Base-by-base conservation (phyloP, 2,888 invertebrate species). In the Cyclophora albipunctata region DNA sequence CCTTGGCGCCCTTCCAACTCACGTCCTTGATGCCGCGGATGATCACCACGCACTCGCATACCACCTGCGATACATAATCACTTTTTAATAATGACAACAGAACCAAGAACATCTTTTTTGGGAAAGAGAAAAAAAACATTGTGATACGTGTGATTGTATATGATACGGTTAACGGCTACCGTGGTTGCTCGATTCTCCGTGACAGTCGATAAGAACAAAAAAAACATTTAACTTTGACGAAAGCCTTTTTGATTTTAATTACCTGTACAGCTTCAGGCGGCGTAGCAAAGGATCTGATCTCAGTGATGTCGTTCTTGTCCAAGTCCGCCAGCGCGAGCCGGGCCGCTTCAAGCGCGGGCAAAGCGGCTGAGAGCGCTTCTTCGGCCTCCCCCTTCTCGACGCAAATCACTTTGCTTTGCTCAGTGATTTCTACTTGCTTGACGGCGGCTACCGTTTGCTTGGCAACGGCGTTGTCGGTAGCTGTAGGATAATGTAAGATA, bases 31-130 rank as follows among this genome's bases (percentile, higher is more conserved):
- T 89, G 2, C 95, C 95, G 57, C 94, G 91, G 51, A 98, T 90
- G 48, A 97, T 96, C 0, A 94, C 95, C 33, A 98, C 93, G 71
- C 96, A 96, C 75, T 98, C 97, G 72, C 96, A 96, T 0, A 98
- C 95, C 0, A 93, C 90, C 87, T 88, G 60, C 2, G 20, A 20
- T 20, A 20, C 20, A 20, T 20, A 20, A 20, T 20, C 20, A 20
- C 20, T 20, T 20, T 20, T 20, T 20, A 20, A 20, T 20, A 20
- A 20, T 20, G 20, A 20, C 20, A 20, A 1, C 20, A 20, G 20
- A 20, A 20, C 20, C 20, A 20, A 20, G 20, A 20, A 20, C 20
- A 20, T 20, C 20, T 20, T 20, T 20, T 20, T 20, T 20, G 20
- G 20, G 20, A 20, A 20, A 20, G 20, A 20, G 20, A 20, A 20